phyloP scores from a whole-genome alignment of 1,140 invertebrate genomes.

The Laupala kohalensis region DNA sequence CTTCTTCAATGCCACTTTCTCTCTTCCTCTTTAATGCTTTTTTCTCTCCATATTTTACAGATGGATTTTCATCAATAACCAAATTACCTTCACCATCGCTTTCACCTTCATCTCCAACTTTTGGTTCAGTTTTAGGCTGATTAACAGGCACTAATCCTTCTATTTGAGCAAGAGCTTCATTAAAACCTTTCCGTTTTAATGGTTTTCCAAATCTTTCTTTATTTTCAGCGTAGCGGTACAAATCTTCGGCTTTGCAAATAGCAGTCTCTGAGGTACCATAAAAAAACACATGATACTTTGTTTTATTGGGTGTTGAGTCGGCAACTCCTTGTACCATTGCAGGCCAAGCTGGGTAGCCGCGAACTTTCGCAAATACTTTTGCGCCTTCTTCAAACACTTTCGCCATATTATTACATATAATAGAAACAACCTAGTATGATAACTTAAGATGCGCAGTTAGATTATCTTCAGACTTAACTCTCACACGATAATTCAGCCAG shows the following conservation, averaged over 20 bases:
- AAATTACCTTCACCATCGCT: conserved; percentile 37
- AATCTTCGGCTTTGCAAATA: conserved; percentile 35
- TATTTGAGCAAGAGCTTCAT: conserved; percentile 39
- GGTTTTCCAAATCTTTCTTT: conserved; percentile 52
- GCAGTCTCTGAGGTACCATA: conserved; percentile 80
- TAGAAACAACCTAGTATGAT: no score
- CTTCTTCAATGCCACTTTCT: neutral
- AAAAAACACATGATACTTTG: conserved; percentile 82
- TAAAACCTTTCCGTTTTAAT: conserved; percentile 46
- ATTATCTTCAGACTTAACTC: no score
- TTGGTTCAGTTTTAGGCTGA: conserved; percentile 8
- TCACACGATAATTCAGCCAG: no score
- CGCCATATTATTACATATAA: no score
- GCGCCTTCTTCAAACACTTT: conserved; percentile 67
- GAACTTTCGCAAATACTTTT: conserved; percentile 90
- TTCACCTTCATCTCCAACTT: conserved; percentile 17
- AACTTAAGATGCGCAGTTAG: no score
- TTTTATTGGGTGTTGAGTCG: conserved; percentile 56
- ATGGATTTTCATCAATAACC: conserved; percentile 39
- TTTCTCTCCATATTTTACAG: neutral
- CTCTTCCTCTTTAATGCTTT: neutral
- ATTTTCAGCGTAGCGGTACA: conserved; percentile 39
- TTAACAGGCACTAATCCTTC: conserved; percentile 16
- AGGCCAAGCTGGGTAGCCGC: conserved; percentile 92
- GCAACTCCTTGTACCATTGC: conserved; percentile 59